phyloP scores from a whole-genome alignment of 2,797 vertebrate genomes.

The Nothura maculosa region DNA sequence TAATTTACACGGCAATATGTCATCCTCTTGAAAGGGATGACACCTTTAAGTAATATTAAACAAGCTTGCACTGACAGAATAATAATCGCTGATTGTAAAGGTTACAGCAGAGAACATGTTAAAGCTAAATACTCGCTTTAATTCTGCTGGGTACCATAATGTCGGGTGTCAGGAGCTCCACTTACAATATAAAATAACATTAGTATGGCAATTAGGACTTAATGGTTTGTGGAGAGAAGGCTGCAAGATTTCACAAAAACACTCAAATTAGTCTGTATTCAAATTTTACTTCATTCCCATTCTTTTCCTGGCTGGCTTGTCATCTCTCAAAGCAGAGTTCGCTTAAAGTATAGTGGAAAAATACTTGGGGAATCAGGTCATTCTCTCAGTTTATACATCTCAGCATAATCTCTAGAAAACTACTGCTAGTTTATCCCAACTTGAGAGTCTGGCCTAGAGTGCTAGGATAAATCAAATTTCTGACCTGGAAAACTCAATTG shows the following conservation, averaged over 20 bases:
- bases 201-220: slow-evolving; percentile 72
- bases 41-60: slow-evolving; percentile 66
- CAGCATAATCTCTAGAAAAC: background rate
- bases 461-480: background rate
- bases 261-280: slow-evolving; percentile 34
- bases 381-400: background rate
- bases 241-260: slow-evolving; percentile 67
- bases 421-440: background rate
- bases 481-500: background rate
- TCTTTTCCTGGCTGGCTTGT: background rate
- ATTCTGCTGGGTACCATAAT: slow-evolving; percentile 58
- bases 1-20: slow-evolving; percentile 49
- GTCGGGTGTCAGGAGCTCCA: background rate
- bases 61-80: slow-evolving; percentile 31
- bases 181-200: slow-evolving; percentile 75
- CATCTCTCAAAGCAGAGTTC: background rate
- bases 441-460: background rate
- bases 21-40: background rate
- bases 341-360: background rate
- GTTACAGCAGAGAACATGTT: slow-evolving; percentile 44
- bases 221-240: slow-evolving; percentile 65
- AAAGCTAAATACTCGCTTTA: slow-evolving; percentile 61
- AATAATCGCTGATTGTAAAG: slow-evolving; percentile 67
- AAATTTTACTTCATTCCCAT: slow-evolving; percentile 15
- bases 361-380: background rate